Evolutionary conservation across 1,140 invertebrate species (phyloP).

Genomic region (Drosophila sp.): DNA sequence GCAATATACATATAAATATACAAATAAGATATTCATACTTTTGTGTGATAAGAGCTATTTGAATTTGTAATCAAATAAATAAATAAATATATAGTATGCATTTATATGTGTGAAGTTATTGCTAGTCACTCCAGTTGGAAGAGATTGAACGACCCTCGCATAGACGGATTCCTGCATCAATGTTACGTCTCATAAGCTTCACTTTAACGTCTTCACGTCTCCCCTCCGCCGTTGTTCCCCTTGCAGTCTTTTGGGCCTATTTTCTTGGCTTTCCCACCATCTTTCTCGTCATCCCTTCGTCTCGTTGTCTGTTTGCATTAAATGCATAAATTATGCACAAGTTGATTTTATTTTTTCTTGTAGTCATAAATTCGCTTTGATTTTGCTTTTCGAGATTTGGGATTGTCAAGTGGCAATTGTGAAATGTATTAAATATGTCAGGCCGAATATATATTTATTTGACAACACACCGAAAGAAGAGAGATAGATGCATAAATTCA

Average conservation of each 20-base stretch:
- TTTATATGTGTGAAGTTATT: too few relatives aligned
- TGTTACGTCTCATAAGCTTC: conserved; percentile 5
- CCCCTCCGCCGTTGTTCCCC: too few relatives aligned
- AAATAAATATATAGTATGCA: too few relatives aligned
- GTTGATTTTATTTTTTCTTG: conserved; percentile 65
- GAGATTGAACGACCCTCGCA: conserved; percentile 3
- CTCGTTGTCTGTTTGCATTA: conserved; percentile 80
- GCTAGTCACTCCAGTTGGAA: not conserved
- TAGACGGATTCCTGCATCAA: too few relatives aligned
- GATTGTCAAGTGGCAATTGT: conserved; percentile 63
- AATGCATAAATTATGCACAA: conserved; percentile 79
- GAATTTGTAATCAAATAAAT: too few relatives aligned
- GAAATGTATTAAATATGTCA: conserved; percentile 79
- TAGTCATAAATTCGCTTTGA: conserved; percentile 70
- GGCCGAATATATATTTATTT: conserved; percentile 28
- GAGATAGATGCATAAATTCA: too few relatives aligned
- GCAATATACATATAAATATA: too few relatives aligned
- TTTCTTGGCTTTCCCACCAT: not conserved
- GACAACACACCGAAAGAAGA: not conserved
- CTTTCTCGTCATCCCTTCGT: too few relatives aligned
- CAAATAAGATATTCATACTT: too few relatives aligned
- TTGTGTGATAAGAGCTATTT: too few relatives aligned
- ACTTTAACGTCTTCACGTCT: too few relatives aligned
- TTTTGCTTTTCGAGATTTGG: conserved; percentile 41
- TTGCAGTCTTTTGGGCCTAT: not conserved